Evolutionary conservation across 2,113 vertebrate species (phyloP).

Genomic region (Fulica atra): DNA sequence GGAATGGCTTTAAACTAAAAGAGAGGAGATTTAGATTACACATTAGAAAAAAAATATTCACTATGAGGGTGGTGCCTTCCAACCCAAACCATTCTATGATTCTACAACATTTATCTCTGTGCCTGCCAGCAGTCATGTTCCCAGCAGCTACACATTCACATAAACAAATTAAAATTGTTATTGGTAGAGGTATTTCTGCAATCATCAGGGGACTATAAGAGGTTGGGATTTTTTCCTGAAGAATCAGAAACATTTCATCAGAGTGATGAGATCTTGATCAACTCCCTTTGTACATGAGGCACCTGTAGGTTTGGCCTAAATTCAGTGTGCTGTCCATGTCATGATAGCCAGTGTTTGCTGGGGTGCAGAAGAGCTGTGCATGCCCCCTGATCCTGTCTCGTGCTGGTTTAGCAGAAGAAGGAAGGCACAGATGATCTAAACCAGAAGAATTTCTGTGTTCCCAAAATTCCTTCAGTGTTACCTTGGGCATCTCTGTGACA

Average conservation of each 20-base stretch:
- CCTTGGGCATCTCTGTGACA: neutral
- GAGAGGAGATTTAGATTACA: too few species aligned
- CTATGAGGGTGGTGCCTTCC: too few species aligned
- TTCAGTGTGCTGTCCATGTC: neutral
- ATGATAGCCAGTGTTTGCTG: neutral
- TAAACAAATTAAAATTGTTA: neutral
- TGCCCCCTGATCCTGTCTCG: neutral
- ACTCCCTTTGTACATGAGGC: neutral
- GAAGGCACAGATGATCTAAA: neutral
- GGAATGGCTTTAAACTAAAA: too few species aligned
- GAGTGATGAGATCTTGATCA: neutral
- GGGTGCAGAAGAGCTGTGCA: neutral
- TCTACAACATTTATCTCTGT: neutral
- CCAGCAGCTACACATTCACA: neutral
- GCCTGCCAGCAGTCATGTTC: neutral
- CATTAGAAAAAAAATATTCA: too few species aligned
- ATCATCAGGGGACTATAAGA: neutral
- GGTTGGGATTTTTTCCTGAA: neutral
- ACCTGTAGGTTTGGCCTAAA: neutral
- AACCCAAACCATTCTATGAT: too few species aligned
- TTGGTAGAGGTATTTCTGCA: neutral
- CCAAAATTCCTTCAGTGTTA: neutral
- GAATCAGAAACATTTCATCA: neutral
- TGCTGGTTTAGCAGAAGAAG: neutral
- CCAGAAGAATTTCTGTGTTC: neutral